Base-by-base conservation (phyloP, 2,888 invertebrate genomes). In the Eupithecia pulchellata region DNA sequence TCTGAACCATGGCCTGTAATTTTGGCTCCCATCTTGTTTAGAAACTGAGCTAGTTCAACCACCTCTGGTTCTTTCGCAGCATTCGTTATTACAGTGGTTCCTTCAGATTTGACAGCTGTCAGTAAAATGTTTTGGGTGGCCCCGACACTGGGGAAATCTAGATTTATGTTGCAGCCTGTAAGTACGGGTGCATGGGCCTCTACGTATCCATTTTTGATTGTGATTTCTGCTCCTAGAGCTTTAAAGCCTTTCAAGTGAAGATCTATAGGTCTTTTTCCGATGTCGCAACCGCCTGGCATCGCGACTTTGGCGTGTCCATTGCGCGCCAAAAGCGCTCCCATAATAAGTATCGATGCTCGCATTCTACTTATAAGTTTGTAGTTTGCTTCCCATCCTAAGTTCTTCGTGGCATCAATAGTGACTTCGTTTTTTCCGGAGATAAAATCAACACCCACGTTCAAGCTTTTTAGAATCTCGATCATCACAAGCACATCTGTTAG, bases 61-160 rank as follows among this genome's bases (percentile, higher is more conserved):
- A 78, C 64, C 62, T 78, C 77, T n/a, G 70, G 75, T 66, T 78
- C 77, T 67, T 39, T 74, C 0, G 77, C 76, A 6, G 69, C 74
- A 25, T 78, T 78, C 1, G 62, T 5, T n/a, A 77, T 74, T 0
- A 61, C 25, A 11, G 77, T 72, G 0, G n/a, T 65, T 20, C 76
- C 77, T 66, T 68, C 25, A 3, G 77, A 75, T 67, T 72, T 75
- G 3, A 75, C 74, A 13, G 76, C 76, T 1, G 76, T 76, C 68
- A 75, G 66, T 52, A 76, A 73, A 2, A 78, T 71, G 36, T 76
- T 78, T 42, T 76, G 68, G 0, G 76, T 75, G 2, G 76, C 77
- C 1, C 76, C 77, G 2, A 78, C 71, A 47, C 77, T 78, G 8
- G 76, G 75, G 17, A 36, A 64, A 13, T 70, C 72, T 20, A 76